A percentile compares a stretch with the other conserved stretches of the same genome.
phyloP scores from a whole-genome alignment of 2,113 vertebrate genomes.

The Xenopus tropicalis region DNA sequence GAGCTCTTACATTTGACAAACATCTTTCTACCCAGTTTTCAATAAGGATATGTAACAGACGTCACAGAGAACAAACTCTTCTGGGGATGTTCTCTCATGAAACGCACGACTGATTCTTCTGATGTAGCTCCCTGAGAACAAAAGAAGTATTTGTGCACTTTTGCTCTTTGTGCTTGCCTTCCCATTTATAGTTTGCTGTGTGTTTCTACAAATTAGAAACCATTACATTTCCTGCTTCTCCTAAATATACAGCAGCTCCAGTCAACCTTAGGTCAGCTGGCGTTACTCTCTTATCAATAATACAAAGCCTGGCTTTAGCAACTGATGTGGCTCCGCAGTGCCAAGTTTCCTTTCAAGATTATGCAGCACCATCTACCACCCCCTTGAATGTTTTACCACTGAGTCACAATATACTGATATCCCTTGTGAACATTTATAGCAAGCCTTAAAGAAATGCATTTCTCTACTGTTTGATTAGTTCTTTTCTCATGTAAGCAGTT shows the following conservation, averaged over 20 bases:
- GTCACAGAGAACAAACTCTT: background rate
- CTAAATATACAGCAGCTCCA: constrained; percentile 1
- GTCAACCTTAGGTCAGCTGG: background rate
- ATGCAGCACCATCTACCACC: background rate
- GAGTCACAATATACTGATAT: constrained; percentile 1
- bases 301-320: constrained; percentile 1
- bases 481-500: too few species aligned
- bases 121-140: background rate
- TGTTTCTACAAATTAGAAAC: background rate
- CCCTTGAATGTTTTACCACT: constrained; percentile 11
- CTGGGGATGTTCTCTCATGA: background rate
- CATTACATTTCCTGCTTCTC: background rate
- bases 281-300: constrained; percentile 16
- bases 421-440: too few species aligned
- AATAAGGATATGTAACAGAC: too few species aligned
- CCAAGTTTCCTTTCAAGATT: constrained; percentile 28
- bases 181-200: background rate
- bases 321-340: background rate
- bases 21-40: too few species aligned
- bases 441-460: too few species aligned
- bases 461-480: too few species aligned
- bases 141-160: background rate
- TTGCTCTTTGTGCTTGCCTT: background rate
- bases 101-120: background rate
- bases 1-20: too few species aligned